phyloP scores from a whole-genome alignment of 37 sponge, comb jelly and placozoan genomes.

The Mnemiopsis leidyi region DNA sequence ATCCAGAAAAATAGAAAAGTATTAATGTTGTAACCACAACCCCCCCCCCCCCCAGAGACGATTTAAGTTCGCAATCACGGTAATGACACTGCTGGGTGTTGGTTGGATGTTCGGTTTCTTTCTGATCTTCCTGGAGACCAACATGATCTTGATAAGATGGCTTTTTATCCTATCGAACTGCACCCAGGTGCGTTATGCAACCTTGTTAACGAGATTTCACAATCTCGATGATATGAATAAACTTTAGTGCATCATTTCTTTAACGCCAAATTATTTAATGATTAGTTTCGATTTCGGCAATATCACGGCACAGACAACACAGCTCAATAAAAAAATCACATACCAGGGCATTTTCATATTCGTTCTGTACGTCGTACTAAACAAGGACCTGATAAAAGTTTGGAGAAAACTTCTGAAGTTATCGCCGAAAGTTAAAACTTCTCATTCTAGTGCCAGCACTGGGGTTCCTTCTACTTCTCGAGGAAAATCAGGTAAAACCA shows the following conservation, averaged over 20 bases:
- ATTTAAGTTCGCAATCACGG: slow-evolving; percentile 37
- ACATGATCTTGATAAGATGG: slow-evolving; percentile 10
- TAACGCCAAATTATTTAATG: too few relatives aligned
- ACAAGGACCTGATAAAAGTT: slow-evolving; percentile 18
- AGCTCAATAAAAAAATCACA: too few relatives aligned
- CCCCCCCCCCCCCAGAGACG: background rate
- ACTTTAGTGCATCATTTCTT: too few relatives aligned
- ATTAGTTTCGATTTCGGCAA: background rate
- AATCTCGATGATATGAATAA: background rate
- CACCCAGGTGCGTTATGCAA: background rate
- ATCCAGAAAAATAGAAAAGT: too few relatives aligned
- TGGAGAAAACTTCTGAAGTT: slow-evolving; percentile 47
- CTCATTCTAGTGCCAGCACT: too few relatives aligned
- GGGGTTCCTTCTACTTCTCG: too few relatives aligned
- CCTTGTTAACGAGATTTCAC: background rate
- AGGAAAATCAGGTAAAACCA: too few relatives aligned
- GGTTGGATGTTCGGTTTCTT: slow-evolving; percentile 54
- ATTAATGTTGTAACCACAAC: background rate
- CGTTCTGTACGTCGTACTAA: slow-evolving; percentile 33
- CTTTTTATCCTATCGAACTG: slow-evolving; percentile 33
- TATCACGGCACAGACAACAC: background rate
- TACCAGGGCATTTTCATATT: slow-evolving; percentile 55
- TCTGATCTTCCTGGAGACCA: background rate
- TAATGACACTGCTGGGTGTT: slow-evolving; percentile 52
- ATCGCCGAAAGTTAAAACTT: too few relatives aligned